These are phyloP conservation scores for Charanyca ferruginea DNA, from an alignment of 2,888 invertebrate species.

Conservation along the genomic window DNA sequence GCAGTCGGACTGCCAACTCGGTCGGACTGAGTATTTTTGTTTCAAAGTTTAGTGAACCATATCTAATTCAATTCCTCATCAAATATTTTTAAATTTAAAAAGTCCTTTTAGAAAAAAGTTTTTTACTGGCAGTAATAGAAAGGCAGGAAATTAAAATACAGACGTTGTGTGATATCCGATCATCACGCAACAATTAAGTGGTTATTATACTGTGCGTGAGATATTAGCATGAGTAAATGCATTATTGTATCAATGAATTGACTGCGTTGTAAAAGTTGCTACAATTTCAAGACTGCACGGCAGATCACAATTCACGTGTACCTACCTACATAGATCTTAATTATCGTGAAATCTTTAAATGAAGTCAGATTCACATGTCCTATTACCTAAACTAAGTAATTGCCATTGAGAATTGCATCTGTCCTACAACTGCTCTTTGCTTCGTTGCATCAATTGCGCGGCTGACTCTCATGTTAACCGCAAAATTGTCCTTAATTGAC, in stretches of 20 bases:
- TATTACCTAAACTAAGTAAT: constrained; percentile 79
- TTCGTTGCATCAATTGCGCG: constrained; percentile 81
- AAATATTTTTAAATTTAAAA: no score
- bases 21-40: constrained; percentile 79
- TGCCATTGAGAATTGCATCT: constrained; percentile 86
- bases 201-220: constrained; percentile 50
- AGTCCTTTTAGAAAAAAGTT: constrained; percentile 15
- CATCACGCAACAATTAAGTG: constrained; percentile 58
- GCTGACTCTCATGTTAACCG: constrained; percentile 75
- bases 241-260: constrained; percentile 38
- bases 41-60: constrained; percentile 68
- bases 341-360: constrained; percentile 74
- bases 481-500: constrained; percentile 88
- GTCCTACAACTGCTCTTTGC: constrained; percentile 78
- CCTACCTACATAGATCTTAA: constrained; percentile 60
- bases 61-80: constrained; percentile 62
- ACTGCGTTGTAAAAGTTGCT: constrained; percentile 35
- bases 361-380: constrained; percentile 72
- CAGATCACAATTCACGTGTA: constrained; percentile 48
- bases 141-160: constrained; percentile 42
- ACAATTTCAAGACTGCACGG: constrained; percentile 58
- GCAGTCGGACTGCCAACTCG: constrained; percentile 81
- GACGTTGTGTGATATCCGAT: constrained; percentile 53
- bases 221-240: constrained; percentile 47
- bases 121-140: constrained; percentile 37